phyloP scores from a whole-genome alignment of 2,113 vertebrate species.

The Acinonyx jubatus region DNA sequence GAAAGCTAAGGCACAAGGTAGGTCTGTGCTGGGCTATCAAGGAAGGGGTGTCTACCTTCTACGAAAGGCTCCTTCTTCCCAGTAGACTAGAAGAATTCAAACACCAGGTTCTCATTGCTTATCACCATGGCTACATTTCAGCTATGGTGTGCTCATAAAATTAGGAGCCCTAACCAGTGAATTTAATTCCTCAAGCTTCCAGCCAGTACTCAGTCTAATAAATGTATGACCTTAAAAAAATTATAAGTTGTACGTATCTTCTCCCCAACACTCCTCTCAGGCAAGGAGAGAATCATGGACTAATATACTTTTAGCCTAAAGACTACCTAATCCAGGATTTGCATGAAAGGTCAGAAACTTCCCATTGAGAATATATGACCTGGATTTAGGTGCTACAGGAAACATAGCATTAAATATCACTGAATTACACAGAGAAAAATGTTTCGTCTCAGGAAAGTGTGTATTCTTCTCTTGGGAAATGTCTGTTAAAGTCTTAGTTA shows the following conservation, averaged over 20 bases:
- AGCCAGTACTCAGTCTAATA: neutral
- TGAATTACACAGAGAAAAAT: conserved; percentile 23
- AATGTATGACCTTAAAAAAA: neutral
- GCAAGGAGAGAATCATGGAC: neutral
- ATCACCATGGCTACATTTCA: neutral
- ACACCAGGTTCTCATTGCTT: neutral
- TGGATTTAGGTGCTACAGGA: conserved; percentile 35
- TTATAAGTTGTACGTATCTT: neutral
- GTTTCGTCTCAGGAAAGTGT: conserved; percentile 29
- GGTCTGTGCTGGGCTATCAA: neutral
- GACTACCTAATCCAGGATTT: conserved; percentile 21
- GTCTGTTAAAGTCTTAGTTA: neutral
- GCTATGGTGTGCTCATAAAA: neutral
- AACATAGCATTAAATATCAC: conserved; percentile 16
- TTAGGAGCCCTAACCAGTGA: neutral
- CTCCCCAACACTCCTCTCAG: neutral
- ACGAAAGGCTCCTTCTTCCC: neutral
- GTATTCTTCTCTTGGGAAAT: conserved; percentile 53
- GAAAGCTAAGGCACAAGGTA: fast-evolving
- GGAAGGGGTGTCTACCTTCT: neutral
- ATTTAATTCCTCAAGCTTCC: neutral
- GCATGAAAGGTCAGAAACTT: conserved; percentile 47
- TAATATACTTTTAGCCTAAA: conserved; percentile 3
- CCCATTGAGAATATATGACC: neutral
- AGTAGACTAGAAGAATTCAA: neutral